Conservation (phyloP, 1,140 invertebrate genomes). For the Chlorops oryzae region DNA sequence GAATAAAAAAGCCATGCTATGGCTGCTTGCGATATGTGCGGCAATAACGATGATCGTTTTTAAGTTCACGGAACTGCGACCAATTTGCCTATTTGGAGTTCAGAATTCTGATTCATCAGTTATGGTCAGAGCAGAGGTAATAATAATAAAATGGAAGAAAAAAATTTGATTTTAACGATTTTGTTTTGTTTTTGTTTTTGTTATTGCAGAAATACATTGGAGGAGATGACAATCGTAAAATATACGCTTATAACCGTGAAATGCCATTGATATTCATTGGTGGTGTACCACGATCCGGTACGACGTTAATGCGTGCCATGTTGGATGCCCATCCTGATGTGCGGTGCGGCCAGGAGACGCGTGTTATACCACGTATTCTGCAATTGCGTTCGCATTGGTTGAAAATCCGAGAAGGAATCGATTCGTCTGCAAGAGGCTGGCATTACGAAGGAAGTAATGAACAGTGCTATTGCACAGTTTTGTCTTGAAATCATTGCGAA, state of each 20-base stretch:
- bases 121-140: constrained; percentile 43
- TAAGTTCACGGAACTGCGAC: constrained; percentile 45
- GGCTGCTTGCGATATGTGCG: constrained; percentile 41
- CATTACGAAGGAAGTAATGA: constrained; percentile 82
- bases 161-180: no score
- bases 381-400: constrained; percentile 90
- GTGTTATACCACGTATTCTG: constrained; percentile 90
- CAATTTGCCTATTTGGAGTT: constrained; percentile 42
- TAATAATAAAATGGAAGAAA: constrained; percentile 15
- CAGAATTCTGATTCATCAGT: constrained; percentile 29
- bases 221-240: constrained; percentile 56
- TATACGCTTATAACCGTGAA: constrained; percentile 70
- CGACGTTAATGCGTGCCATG: constrained; percentile 96
- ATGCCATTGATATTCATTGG: constrained; percentile 96
- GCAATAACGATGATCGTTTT: constrained; percentile 47
- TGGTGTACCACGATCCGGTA: constrained; percentile 92
- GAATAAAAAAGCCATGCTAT: constrained; percentile 43
- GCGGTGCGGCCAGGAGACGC: constrained; percentile 95
- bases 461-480: constrained; percentile 93
- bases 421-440: constrained; percentile 87
- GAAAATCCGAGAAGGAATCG: constrained; percentile 84
- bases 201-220: constrained; percentile 53
- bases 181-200: constrained; percentile 6
- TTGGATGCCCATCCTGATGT: constrained; percentile 97
- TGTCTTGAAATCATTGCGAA: constrained; percentile 93